Conservation (phyloP, 2,113 vertebrate species). For the Ornithorhynchus anatinus region DNA sequence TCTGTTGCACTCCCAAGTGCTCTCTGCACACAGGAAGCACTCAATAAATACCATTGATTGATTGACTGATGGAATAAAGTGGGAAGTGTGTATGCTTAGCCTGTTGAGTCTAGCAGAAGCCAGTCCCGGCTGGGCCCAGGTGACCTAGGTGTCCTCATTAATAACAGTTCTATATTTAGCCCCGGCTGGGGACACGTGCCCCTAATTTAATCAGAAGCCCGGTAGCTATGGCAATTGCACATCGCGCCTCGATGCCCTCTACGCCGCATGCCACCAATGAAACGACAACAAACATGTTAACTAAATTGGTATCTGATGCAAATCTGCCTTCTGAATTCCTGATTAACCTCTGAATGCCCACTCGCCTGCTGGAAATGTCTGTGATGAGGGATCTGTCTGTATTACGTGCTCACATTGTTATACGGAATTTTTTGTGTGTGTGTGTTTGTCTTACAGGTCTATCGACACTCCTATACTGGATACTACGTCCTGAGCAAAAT, state of each 20-base stretch:
- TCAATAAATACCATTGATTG: background rate
- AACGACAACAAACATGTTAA: slow-evolving; percentile 13
- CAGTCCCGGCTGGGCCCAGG: slow-evolving; percentile 4
- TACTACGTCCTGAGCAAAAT: slow-evolving; percentile 93
- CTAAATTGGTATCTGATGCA: slow-evolving; percentile 11
- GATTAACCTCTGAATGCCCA: background rate
- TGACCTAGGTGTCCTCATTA: slow-evolving; percentile 56
- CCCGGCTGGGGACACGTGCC: slow-evolving; percentile 21
- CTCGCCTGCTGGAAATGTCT: background rate
- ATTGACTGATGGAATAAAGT: background rate
- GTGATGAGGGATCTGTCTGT: background rate
- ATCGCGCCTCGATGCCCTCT: slow-evolving; percentile 33
- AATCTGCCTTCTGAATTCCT: background rate
- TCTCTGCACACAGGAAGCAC: too few relatives aligned
- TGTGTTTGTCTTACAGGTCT: slow-evolving; percentile 80
- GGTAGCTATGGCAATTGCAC: slow-evolving; percentile 45
- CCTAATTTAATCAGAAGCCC: slow-evolving; percentile 52
- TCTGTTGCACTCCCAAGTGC: accelerated
- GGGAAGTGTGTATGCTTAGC: accelerated
- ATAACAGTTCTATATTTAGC: slow-evolving; percentile 48
- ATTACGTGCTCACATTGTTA: slow-evolving; percentile 36
- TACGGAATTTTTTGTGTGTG: background rate
- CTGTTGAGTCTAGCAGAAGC: slow-evolving; percentile 6
- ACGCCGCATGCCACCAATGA: slow-evolving; percentile 3
- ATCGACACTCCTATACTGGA: slow-evolving; percentile 90